Evolutionary conservation across 2,797 vertebrate genomes (phyloP), one percentile per base, ranked within the genome.

Genomic region (Tamandua tetradactyla): DNA sequence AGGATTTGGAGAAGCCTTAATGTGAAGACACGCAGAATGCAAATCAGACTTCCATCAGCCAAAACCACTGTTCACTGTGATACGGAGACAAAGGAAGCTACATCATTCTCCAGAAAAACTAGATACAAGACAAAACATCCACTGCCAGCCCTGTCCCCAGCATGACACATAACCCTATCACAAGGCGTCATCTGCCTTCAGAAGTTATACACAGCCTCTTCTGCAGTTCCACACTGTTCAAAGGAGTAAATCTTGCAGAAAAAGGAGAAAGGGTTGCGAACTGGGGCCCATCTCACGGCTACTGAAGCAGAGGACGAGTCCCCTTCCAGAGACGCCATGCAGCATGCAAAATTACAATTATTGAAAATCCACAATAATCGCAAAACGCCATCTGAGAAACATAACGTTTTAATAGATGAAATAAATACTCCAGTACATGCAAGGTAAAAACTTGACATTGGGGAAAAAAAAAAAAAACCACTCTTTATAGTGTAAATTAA

Each of bases 361-460:
- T 44, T 90, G 93, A 96, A 95, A 96, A 79, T 88, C 93, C 95
- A 97, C 96, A 96, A 97, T 97, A 97, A 96, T 86, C 95, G 97
- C 96, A 94, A 94, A 97, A 98, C 97, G 96, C 96, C 96, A 95
- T 98, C 98, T 99, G 98, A 99, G 98, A 99, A 99, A 99, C 98
- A 98, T 98, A 99, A 98, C 99, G 96, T 98, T 99, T 99, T 99
- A 99, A 99, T 99, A 99, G 98, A 98, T 99, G 99, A 99, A 99
- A 99, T 99, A 99, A 99, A 99, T 99, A 99, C 99, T 99, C 99
- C 99, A 99, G 99, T 99, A 99, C 99, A 99, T 99, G 99, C 99
- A 99, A 98, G 98, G 98, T 99, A 99, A 98, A 99, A 99, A 99
- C 98, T 97, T 97, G 98, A 99, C 98, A 98, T 98, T 97, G 98